Conservation (phyloP, 2,888 invertebrate genomes). For the Furcula furcula region DNA sequence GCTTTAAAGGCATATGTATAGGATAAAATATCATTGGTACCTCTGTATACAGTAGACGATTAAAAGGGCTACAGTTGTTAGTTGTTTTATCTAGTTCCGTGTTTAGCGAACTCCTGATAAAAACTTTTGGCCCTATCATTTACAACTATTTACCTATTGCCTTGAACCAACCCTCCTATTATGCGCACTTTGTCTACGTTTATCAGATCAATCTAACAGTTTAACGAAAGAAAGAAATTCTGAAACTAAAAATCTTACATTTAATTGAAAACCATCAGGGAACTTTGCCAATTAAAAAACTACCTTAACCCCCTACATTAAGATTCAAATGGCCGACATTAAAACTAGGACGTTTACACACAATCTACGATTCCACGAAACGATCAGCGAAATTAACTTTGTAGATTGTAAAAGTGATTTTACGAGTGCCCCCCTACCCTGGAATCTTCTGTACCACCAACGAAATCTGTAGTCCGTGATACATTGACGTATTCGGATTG, state of each 20-base stretch:
- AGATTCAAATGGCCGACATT: conserved; percentile 1
- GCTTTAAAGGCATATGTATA: too few relatives aligned
- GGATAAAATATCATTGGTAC: too few relatives aligned
- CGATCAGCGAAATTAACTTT: conserved; percentile 30
- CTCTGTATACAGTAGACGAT: too few relatives aligned
- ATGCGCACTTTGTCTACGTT: neutral
- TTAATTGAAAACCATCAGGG: conserved; percentile 20
- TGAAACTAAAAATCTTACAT: conserved; percentile 6
- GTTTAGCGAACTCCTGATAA: neutral
- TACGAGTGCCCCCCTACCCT: conserved; percentile 27
- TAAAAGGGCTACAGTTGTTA: neutral
- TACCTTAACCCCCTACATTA: conserved; percentile 4
- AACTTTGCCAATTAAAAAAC: conserved; percentile 5
- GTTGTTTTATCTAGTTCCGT: neutral
- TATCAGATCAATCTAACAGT: conserved; percentile 4
- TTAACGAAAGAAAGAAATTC: conserved; percentile 13
- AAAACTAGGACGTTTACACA: conserved; percentile 19
- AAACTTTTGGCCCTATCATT: neutral
- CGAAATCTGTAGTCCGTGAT: conserved; percentile 9
- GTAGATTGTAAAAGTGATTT: conserved; percentile 35
- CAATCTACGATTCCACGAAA: conserved; percentile 27
- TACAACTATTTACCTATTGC: neutral
- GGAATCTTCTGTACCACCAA: conserved; percentile 13
- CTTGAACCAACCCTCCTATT: neutral
- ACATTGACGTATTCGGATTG: conserved; percentile 20